phyloP scores from a whole-genome alignment of 2,113 vertebrate genomes.

The Platichthys flesus region DNA sequence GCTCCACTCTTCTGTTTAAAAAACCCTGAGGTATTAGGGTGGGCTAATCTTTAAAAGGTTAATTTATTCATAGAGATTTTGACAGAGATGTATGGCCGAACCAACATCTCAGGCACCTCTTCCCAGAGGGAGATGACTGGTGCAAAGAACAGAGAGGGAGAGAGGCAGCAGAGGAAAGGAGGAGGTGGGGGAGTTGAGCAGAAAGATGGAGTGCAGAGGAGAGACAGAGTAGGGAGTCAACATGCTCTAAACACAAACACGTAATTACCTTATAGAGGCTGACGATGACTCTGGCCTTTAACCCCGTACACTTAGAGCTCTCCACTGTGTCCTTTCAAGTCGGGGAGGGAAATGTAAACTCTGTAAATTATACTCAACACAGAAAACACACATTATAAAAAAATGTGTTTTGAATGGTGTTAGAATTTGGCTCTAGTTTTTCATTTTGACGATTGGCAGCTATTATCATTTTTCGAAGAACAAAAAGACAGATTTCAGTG shows the following conservation, averaged over 20 bases:
- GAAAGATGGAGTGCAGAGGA: conserved; percentile 74
- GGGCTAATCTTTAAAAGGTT: conserved; percentile 99
- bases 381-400: conserved; percentile 30
- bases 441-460: not conserved
- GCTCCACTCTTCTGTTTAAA: conserved; percentile 89
- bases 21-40: conserved; percentile 97
- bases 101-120: conserved; percentile 88
- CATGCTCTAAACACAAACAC: conserved; percentile 84
- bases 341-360: conserved; percentile 42
- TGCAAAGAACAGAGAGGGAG: conserved; percentile 78
- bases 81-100: conserved; percentile 99
- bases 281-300: conserved; percentile 80
- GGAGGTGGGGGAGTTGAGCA: conserved; percentile 48
- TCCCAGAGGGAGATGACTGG: conserved; percentile 88
- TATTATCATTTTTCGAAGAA: conserved; percentile 8
- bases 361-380: conserved; percentile 21
- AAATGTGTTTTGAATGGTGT: conserved; percentile 15
- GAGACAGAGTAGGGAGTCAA: conserved; percentile 79
- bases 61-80: conserved; percentile 99
- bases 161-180: conserved; percentile 31
- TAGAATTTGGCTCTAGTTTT: not conserved
- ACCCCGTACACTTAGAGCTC: conserved; percentile 68
- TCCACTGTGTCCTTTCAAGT: conserved; percentile 56
- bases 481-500: not conserved
- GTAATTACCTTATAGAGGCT: conserved; percentile 83